Conservation (phyloP, 2,888 invertebrate genomes). For the Dusona sp. region DNA sequence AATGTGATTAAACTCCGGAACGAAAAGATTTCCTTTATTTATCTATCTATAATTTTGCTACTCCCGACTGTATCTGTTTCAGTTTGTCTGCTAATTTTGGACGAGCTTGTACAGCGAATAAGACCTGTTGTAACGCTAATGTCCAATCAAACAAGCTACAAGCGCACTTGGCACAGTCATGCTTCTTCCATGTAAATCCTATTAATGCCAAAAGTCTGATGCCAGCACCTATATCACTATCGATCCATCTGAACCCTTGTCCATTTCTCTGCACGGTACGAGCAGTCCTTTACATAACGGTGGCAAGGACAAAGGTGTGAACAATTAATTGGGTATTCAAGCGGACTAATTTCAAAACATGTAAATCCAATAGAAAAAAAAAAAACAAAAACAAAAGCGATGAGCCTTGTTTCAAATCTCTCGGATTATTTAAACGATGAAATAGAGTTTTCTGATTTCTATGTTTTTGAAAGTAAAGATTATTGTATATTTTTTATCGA, state of each 20-base stretch:
- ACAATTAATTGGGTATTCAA: not conserved
- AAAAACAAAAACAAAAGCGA: not conserved
- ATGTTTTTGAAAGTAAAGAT: not conserved
- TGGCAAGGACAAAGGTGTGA: not conserved
- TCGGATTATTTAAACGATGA: not conserved
- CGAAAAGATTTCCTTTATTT: not conserved
- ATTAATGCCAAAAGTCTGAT: constrained; percentile 9
- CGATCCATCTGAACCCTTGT: not conserved
- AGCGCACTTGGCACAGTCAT: constrained; percentile 4
- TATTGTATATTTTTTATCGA: no score
- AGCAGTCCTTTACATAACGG: not conserved
- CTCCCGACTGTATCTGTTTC: no score
- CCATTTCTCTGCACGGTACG: not conserved
- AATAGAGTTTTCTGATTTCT: not conserved
- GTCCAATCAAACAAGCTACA: constrained; percentile 74
- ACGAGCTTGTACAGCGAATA: not conserved
- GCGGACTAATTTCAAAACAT: not conserved
- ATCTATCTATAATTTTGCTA: not conserved
- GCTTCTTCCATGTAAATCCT: constrained; percentile 15
- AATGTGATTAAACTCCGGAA: no score
- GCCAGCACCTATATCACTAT: not conserved
- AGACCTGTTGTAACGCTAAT: constrained; percentile 79
- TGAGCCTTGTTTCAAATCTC: not conserved
- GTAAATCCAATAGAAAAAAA: not conserved
- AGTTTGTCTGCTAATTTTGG: not conserved